Conservation (phyloP, 2,888 invertebrate species). For the Pseudanteris insignis region DNA sequence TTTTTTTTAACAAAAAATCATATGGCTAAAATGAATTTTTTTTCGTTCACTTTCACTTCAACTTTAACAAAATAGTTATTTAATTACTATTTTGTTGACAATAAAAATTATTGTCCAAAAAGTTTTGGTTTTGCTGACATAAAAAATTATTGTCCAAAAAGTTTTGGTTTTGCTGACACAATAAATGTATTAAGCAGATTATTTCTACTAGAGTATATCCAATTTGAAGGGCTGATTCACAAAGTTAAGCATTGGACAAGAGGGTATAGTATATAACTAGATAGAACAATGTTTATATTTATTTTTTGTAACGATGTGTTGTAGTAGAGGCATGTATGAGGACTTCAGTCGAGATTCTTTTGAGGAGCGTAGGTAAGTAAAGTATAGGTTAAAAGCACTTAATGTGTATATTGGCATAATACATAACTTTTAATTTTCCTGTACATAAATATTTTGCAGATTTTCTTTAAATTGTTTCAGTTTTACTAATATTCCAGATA, state of each 20-base stretch:
- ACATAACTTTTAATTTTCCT: conserved; percentile 15
- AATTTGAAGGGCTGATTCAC: conserved; percentile 56
- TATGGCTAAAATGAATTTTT: no score
- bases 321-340: conserved; percentile 78
- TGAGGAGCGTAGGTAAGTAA: conserved; percentile 81
- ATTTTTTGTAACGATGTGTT: conserved; percentile 63
- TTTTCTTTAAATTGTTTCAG: not conserved
- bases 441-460: conserved; percentile 1
- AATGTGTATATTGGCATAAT: conserved; percentile 5
- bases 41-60: not conserved
- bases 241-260: conserved; percentile 64
- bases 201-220: conserved; percentile 4
- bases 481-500: no score
- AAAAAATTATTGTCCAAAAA: no score
- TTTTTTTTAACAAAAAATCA: no score
- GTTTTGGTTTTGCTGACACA: no score
- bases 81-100: conserved; percentile 1
- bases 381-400: conserved; percentile 21
- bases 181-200: conserved; percentile 2
- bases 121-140: no score
- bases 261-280: conserved; percentile 50
- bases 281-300: conserved; percentile 30
- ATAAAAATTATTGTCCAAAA: no score
- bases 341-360: conserved; percentile 89
- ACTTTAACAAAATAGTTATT: not conserved